These are phyloP conservation scores for Nymphalis c-album DNA, from an alignment of 2,888 invertebrate species.

Conservation along the genomic window DNA sequence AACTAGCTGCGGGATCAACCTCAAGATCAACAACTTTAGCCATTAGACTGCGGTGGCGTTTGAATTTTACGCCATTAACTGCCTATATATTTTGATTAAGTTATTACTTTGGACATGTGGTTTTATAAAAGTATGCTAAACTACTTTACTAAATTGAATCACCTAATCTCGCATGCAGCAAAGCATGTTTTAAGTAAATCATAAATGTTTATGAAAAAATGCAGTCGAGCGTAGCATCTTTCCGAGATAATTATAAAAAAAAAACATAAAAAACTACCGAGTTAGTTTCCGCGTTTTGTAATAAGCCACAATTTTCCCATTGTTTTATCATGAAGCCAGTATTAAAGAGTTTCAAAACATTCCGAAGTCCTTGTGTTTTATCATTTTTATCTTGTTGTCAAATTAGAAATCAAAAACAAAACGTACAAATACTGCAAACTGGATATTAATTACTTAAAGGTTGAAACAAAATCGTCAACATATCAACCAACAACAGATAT, in stretches of 20 bases:
- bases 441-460: too few species aligned
- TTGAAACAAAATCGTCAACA: neutral
- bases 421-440: too few species aligned
- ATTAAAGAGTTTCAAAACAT: constrained; percentile 5
- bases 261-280: constrained; percentile 3
- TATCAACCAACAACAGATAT: neutral
- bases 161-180: neutral
- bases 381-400: neutral
- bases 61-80: too few species aligned
- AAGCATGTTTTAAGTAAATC: constrained; percentile 4
- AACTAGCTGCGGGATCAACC: too few species aligned
- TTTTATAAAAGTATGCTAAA: neutral
- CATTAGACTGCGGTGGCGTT: too few species aligned
- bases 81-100: too few species aligned
- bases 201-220: constrained; percentile 6
- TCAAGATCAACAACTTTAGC: too few species aligned
- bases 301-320: constrained; percentile 3
- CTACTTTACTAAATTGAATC: neutral
- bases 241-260: constrained; percentile 9
- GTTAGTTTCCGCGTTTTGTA: constrained; percentile 6
- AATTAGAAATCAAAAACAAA: neutral
- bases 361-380: constrained; percentile 3
- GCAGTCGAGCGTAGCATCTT: neutral
- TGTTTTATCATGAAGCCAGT: constrained; percentile 4
- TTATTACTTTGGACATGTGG: too few species aligned